These are phyloP conservation scores for Gastrophryne carolinensis DNA, from an alignment of 2,797 vertebrate species.

Conservation along the genomic window DNA sequence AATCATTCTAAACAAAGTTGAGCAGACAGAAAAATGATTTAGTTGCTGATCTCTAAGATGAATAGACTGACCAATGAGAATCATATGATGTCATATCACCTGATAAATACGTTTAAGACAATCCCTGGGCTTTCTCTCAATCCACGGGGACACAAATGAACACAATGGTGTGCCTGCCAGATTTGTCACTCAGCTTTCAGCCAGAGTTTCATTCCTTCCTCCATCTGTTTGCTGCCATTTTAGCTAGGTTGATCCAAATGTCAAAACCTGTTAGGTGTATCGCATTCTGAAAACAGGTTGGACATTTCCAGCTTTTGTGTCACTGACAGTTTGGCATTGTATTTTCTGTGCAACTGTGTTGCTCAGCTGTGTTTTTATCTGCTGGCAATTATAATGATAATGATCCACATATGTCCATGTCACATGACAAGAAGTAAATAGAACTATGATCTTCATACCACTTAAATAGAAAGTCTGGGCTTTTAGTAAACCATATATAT, in stretches of 20 bases:
- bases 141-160: conserved; percentile 10
- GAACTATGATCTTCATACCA: too few species aligned
- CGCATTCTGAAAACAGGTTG: not conserved
- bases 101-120: not conserved
- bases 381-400: not conserved
- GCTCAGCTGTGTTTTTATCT: not conserved
- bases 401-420: too few species aligned
- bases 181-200: not conserved
- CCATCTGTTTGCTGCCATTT: not conserved
- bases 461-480: too few species aligned
- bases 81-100: not conserved
- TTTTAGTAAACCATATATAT: too few species aligned
- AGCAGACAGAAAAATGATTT: too few species aligned
- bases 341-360: not conserved
- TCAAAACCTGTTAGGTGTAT: not conserved
- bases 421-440: too few species aligned
- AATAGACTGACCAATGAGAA: not conserved
- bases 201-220: not conserved
- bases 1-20: too few species aligned
- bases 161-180: not conserved
- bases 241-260: not conserved
- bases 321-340: not conserved
- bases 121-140: not conserved
- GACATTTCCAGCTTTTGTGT: not conserved
- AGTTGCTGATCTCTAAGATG: too few species aligned